Base-by-base conservation (phyloP, 1,140 invertebrate species). In the Mya arenaria region DNA sequence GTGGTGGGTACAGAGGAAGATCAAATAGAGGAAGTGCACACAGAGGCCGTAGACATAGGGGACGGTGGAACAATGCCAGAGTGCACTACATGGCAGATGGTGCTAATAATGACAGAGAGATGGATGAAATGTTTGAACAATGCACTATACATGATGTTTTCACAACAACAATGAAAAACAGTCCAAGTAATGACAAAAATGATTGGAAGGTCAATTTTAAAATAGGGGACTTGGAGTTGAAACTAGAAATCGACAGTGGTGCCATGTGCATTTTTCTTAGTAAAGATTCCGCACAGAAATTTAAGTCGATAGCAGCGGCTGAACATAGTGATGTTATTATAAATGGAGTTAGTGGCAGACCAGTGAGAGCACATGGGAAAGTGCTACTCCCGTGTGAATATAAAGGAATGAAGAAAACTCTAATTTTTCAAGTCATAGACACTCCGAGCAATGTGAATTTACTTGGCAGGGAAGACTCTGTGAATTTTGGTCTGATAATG, bases 351-450 rank as follows among this genome's bases (percentile, higher is more conserved):
- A 68, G 60, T 39, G 48, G 82, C 19, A 71, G 41, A 13, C 52
- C 28, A 2, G 32, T 66, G 5, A 68, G 68, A 63, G 52, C 62
- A 58, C 39, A 37, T 48, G 82, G 73, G 6, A 36, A 77, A 68
- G 71, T 83, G 4, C 25, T 15, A 32, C 52, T 83, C 32, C 82
- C 82, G 17, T 83, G 65, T 36, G 32, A 25, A 63, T 78, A 83
- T 52, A 77, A 74, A 36, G 63, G 36, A 17, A 36, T 28, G 17
- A 28, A 13, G 32, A 32, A 28, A 23, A 52, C 44, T n/a, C 17
- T 83, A 19, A 39, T 15, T 19, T 83, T 83, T 48, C 60, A 77
- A 62, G 23, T 62, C 19, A 28, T 62, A 23, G 58, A 62, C 30
- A 2, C 3, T 17, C 58, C 19, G 52, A 71, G 68, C 19, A 71